phyloP scores from a whole-genome alignment of 2,888 invertebrate species.

The Leuctra nigra region DNA sequence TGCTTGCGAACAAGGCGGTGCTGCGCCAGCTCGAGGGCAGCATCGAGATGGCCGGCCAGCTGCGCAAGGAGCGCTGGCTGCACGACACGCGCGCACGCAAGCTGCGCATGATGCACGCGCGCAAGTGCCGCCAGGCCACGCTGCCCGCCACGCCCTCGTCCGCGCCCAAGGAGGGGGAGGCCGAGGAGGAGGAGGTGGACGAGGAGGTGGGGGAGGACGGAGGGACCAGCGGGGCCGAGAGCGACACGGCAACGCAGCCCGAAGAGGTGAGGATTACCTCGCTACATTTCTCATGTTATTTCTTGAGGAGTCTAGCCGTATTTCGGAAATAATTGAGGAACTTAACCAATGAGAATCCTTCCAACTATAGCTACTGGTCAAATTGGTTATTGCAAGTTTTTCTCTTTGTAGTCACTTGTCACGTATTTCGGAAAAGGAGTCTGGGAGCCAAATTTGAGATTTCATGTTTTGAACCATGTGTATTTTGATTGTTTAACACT shows the following conservation, averaged over 20 bases:
- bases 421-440: too few relatives aligned
- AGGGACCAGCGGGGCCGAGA: slow-evolving; percentile 71
- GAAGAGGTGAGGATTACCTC: slow-evolving; percentile 64
- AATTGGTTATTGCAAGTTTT: too few relatives aligned
- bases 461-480: too few relatives aligned
- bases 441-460: too few relatives aligned
- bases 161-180: slow-evolving; percentile 34
- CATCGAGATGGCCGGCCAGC: slow-evolving; percentile 77
- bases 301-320: too few relatives aligned
- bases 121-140: slow-evolving; percentile 56
- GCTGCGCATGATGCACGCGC: slow-evolving; percentile 61
- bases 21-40: slow-evolving; percentile 83
- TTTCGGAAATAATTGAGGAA: too few relatives aligned
- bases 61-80: slow-evolving; percentile 86
- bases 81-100: slow-evolving; percentile 82
- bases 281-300: too few relatives aligned
- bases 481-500: too few relatives aligned
- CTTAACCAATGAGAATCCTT: too few relatives aligned
- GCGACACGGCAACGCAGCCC: slow-evolving; percentile 72
- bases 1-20: slow-evolving; percentile 88
- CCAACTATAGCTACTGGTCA: too few relatives aligned
- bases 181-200: slow-evolving; percentile 24
- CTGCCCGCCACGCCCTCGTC: slow-evolving; percentile 37
- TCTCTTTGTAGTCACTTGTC: too few relatives aligned
- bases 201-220: slow-evolving; percentile 48